These are phyloP conservation scores for Dipodomys ordii DNA, from an alignment of 2,113 vertebrate genomes.

Conservation along the genomic window DNA sequence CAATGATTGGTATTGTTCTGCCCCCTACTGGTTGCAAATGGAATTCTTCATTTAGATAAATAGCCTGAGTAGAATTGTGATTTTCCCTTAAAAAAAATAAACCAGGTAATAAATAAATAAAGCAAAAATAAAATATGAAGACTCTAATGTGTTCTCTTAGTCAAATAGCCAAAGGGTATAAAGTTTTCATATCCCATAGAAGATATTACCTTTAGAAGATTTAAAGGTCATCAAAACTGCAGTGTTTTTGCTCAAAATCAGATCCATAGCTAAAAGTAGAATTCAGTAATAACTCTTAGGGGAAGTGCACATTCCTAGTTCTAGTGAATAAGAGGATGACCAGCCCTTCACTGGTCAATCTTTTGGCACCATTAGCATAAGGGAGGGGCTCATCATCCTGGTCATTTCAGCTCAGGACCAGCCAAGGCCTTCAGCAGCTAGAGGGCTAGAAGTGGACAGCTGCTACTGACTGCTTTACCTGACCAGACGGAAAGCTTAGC, in stretches of 20 bases:
- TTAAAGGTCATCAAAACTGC: background rate
- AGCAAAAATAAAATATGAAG: background rate
- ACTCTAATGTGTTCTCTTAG: background rate
- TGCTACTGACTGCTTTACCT: background rate
- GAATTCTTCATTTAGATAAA: background rate
- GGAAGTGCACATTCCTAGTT: background rate
- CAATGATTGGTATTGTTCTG: background rate
- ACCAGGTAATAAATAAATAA: conserved; percentile 32
- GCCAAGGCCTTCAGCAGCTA: background rate
- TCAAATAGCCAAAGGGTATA: background rate
- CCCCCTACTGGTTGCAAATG: conserved; percentile 8
- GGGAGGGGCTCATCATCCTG: background rate
- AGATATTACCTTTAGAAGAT: background rate
- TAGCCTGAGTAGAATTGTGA: background rate
- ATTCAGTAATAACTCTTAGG: background rate
- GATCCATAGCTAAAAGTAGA: background rate
- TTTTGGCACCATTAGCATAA: background rate
- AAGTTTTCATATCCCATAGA: background rate
- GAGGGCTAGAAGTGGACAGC: no score
- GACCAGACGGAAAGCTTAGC: background rate
- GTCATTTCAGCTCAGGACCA: background rate
- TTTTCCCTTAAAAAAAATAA: conserved; percentile 2
- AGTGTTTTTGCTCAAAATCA: background rate
- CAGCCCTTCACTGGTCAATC: background rate
- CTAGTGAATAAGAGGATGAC: background rate